Conservation (phyloP, 2,797 vertebrate genomes). For the Onychomys arenicola region DNA sequence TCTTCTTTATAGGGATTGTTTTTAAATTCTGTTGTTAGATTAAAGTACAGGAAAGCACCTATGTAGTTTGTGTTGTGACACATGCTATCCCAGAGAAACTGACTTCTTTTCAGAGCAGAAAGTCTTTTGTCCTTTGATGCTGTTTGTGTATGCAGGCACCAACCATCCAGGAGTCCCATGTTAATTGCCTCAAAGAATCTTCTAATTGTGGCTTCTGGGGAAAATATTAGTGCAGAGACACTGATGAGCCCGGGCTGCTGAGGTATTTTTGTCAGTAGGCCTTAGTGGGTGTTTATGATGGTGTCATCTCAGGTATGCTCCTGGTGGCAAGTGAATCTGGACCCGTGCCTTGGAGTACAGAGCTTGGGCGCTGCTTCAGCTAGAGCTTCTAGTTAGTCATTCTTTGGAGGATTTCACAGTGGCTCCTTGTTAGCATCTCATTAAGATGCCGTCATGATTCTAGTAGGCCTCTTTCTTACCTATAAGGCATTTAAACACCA, state of each 20-base stretch:
- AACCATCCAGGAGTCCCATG: slow-evolving; percentile 79
- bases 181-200: slow-evolving; percentile 58
- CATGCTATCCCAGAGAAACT: not conserved
- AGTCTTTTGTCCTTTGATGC: not conserved
- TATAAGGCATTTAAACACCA: not conserved
- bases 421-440: slow-evolving; percentile 84
- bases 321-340: not conserved
- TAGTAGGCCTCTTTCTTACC: slow-evolving; percentile 65
- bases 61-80: not conserved
- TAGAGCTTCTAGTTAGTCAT: slow-evolving; percentile 67
- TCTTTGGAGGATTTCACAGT: slow-evolving; percentile 79
- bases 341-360: not conserved
- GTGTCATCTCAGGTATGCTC: not conserved
- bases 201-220: slow-evolving; percentile 82
- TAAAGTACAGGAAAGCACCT: not conserved
- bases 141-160: not conserved
- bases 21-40: not conserved
- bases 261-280: not conserved
- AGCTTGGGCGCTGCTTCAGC: not conserved
- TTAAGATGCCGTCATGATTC: slow-evolving; percentile 77
- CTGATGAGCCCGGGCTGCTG: not conserved
- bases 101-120: not conserved
- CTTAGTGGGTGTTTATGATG: rapidly evolving
- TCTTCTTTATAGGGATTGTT: not conserved
- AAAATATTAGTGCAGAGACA: not conserved